Percentiles rank a stretch among this genome's conserved stretches.
Conservation (phyloP, 2,113 vertebrate genomes). For the Thamnaconus septentrionalis region DNA sequence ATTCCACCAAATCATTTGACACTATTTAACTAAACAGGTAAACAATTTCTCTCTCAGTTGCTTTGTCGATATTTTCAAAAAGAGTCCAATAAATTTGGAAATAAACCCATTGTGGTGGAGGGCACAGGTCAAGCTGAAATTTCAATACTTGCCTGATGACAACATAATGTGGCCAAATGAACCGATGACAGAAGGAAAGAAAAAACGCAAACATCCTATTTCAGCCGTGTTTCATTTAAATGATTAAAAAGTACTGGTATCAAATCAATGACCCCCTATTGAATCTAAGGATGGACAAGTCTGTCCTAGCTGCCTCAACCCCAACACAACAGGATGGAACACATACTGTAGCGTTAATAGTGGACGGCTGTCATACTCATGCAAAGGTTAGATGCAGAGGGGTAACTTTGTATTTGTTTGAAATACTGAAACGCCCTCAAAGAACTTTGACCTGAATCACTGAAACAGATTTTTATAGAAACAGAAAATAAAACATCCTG, state of each 20-base stretch:
- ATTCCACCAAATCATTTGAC: background rate
- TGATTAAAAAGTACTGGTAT: background rate
- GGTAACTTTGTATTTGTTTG: conserved; percentile 18
- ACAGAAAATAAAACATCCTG: too few relatives aligned
- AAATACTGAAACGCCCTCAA: conserved; percentile 20
- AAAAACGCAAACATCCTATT: too few relatives aligned
- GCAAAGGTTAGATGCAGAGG: conserved; percentile 6
- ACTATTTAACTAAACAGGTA: background rate
- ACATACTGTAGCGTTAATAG: conserved; percentile 14
- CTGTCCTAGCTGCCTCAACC: conserved; percentile 47
- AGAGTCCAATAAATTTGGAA: too few relatives aligned
- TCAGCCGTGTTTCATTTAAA: background rate
- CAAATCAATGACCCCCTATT: too few relatives aligned
- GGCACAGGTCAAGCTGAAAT: background rate
- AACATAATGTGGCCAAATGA: background rate
- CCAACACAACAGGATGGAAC: conserved; percentile 17
- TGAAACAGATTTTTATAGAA: conserved; percentile 2
- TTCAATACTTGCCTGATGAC: background rate
- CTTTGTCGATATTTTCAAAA: too few relatives aligned
- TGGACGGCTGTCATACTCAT: conserved; percentile 40
- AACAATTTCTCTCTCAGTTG: too few relatives aligned
- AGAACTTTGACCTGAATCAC: background rate
- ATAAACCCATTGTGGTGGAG: too few relatives aligned
- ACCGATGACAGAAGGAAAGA: background rate
- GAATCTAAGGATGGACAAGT: too few relatives aligned